These are phyloP conservation scores for Arizona elegans DNA, from an alignment of 2,113 vertebrate species.

Conservation along the genomic window DNA sequence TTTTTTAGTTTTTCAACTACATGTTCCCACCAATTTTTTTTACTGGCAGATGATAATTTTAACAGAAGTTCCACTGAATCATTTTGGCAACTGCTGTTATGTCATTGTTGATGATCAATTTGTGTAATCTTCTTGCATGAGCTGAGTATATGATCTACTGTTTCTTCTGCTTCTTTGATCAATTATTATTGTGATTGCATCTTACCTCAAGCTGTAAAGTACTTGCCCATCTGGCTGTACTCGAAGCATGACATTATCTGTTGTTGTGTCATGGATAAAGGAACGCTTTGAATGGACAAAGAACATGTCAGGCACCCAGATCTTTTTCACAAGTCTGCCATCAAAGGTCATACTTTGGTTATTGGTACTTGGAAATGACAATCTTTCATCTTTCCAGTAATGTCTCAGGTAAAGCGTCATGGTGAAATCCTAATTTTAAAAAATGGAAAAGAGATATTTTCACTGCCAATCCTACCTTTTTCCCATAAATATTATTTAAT, in stretches of 20 bases:
- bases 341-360: slow-evolving; percentile 99
- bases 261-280: slow-evolving; percentile 97
- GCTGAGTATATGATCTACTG: background rate
- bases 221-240: slow-evolving; percentile 95
- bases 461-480: slow-evolving; percentile 12
- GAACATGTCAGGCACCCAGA: slow-evolving; percentile 98
- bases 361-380: slow-evolving; percentile 92
- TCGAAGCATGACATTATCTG: slow-evolving; percentile 94
- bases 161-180: background rate
- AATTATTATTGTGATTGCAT: background rate
- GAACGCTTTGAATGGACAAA: slow-evolving; percentile 97
- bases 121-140: background rate
- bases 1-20: background rate
- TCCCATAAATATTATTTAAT: background rate
- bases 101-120: background rate
- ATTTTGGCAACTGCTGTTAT: background rate
- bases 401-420: slow-evolving; percentile 96
- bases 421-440: slow-evolving; percentile 84
- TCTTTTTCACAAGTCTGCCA: slow-evolving; percentile 94
- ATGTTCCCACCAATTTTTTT: background rate
- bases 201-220: slow-evolving; percentile 94
- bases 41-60: background rate
- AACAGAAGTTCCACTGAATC: background rate
- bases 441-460: background rate
- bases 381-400: slow-evolving; percentile 94